These are phyloP conservation scores for Pachliopta kotzebuea DNA, from an alignment of 2,888 invertebrate species.

Conservation along the genomic window DNA sequence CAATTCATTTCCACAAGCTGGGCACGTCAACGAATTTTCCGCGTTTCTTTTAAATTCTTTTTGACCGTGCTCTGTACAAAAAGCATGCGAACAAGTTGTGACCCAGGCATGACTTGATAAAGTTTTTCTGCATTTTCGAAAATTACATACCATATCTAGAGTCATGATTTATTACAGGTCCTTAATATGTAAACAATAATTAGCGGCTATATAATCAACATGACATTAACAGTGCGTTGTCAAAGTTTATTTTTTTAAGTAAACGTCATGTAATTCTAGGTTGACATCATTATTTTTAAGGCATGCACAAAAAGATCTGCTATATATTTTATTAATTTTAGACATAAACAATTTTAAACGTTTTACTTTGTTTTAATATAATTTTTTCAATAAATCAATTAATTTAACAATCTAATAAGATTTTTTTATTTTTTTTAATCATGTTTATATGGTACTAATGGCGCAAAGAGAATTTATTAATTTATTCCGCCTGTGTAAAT, in stretches of 20 bases:
- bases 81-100: conserved; percentile 78
- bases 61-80: conserved; percentile 77
- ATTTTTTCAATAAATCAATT: too few relatives aligned
- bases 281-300: conserved; percentile 3
- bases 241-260: conserved; percentile 33
- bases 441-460: too few relatives aligned
- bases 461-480: too few relatives aligned
- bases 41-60: conserved; percentile 68
- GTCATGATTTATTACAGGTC: conserved; percentile 42
- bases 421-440: too few relatives aligned
- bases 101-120: conserved; percentile 74
- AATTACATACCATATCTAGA: conserved; percentile 75
- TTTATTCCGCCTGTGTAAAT: too few relatives aligned
- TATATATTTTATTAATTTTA: too few relatives aligned
- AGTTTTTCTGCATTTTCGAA: conserved; percentile 73
- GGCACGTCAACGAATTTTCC: conserved; percentile 69
- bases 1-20: conserved; percentile 73
- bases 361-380: too few relatives aligned
- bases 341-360: too few relatives aligned
- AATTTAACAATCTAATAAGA: too few relatives aligned
- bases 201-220: conserved; percentile 6
- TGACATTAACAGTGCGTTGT: conserved; percentile 32
- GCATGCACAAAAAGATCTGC: too few relatives aligned
- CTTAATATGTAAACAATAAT: conserved; percentile 14
- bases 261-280: not conserved